phyloP scores from a whole-genome alignment of 2,113 vertebrate genomes.

The Amblyornis subalaris region DNA sequence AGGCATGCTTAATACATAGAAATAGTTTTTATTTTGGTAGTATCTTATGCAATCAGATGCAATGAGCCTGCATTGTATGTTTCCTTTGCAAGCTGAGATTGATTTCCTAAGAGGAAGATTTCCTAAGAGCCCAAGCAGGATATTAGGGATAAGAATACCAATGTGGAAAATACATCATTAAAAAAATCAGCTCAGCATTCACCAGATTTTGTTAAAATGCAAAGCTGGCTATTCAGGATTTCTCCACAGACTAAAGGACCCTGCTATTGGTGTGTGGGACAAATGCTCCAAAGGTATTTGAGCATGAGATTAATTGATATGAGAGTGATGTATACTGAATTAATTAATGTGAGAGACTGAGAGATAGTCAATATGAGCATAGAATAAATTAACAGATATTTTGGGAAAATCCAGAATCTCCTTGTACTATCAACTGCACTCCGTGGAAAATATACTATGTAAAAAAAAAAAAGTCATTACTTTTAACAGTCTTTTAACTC shows the following conservation, averaged over 20 bases:
- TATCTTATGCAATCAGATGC: neutral
- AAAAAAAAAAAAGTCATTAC: neutral
- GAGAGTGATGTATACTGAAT: neutral
- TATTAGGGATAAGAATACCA: neutral
- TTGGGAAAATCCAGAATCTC: neutral
- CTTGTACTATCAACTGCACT: neutral
- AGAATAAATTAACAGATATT: neutral
- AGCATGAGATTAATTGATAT: neutral
- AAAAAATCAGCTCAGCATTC: neutral
- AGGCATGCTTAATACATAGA: neutral
- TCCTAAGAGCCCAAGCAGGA: neutral
- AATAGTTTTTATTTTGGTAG: neutral
- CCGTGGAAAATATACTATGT: neutral
- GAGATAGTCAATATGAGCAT: neutral
- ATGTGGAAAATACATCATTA: neutral
- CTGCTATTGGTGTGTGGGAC: neutral
- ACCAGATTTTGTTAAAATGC: neutral
- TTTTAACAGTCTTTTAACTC: neutral
- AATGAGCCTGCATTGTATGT: neutral
- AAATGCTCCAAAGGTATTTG: neutral
- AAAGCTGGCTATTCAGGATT: neutral
- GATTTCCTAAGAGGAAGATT: neutral
- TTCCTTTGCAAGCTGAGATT: neutral
- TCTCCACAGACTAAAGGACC: neutral
- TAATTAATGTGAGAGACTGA: constrained; percentile 15